These are phyloP conservation scores for Chinchilla lanigera DNA, from an alignment of 2,113 vertebrate species.

Conservation along the genomic window DNA sequence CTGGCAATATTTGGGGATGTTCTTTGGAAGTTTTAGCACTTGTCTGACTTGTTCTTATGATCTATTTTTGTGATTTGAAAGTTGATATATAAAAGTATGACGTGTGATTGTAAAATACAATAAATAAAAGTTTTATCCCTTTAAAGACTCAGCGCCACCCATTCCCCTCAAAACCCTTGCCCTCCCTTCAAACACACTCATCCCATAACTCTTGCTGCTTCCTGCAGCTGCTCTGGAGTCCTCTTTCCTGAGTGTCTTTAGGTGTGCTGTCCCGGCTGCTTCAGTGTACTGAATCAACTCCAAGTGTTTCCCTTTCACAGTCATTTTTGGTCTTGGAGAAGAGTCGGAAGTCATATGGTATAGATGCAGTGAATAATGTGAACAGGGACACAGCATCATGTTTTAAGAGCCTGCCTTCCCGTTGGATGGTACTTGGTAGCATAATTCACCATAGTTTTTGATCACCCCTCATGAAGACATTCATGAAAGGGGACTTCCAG, in stretches of 20 bases:
- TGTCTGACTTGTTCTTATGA: neutral
- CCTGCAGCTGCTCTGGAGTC: neutral
- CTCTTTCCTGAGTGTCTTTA: neutral
- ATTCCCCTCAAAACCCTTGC: neutral
- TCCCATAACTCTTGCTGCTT: accelerated
- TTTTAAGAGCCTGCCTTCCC: neutral
- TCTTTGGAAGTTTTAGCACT: neutral
- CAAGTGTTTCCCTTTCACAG: neutral
- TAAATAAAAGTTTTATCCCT: neutral
- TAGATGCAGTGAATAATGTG: neutral
- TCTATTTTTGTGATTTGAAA: neutral
- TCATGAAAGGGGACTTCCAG: neutral
- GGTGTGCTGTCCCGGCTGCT: neutral
- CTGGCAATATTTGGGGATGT: neutral
- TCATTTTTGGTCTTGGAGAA: neutral
- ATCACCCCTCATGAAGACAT: neutral
- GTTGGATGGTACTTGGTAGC: neutral
- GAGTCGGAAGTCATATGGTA: neutral
- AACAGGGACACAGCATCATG: neutral
- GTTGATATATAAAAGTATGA: neutral
- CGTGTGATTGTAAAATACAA: neutral
- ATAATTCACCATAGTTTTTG: neutral
- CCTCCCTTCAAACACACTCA: neutral
- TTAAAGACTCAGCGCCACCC: neutral
- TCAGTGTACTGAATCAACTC: neutral